phyloP scores from a whole-genome alignment of 2,113 vertebrate genomes.

The Mastomys natalensis region DNA sequence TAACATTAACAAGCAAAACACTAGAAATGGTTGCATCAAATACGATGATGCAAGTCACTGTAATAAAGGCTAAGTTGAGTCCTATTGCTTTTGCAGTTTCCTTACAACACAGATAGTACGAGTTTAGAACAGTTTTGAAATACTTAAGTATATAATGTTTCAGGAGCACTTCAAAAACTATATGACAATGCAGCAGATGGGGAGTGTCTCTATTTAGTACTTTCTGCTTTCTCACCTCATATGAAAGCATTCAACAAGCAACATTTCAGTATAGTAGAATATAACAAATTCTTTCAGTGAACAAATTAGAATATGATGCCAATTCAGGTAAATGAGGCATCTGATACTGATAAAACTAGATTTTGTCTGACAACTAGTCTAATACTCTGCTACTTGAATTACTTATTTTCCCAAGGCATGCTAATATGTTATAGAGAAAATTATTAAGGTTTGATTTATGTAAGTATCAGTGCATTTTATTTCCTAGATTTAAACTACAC shows the following conservation, averaged over 20 bases:
- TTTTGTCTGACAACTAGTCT: conserved; percentile 15
- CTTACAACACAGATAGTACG: neutral
- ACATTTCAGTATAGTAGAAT: conserved; percentile 34
- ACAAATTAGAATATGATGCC: conserved; percentile 2
- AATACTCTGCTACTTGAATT: neutral
- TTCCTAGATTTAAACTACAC: conserved; percentile 20
- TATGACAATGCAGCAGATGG: neutral
- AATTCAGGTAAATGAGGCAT: neutral
- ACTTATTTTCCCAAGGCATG: neutral
- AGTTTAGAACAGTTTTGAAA: conserved; percentile 46
- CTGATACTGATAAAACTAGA: neutral
- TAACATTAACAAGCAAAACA: conserved; percentile 45
- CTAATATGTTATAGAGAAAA: neutral
- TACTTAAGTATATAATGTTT: conserved; percentile 46
- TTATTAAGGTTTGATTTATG: neutral
- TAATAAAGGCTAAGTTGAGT: conserved; percentile 11
- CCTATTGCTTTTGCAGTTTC: neutral
- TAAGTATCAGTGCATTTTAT: conserved; percentile 13
- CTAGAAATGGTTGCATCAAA: conserved; percentile 21
- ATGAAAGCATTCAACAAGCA: conserved; percentile 35
- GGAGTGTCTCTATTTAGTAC: neutral
- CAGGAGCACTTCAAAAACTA: conserved; percentile 12
- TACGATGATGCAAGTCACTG: conserved; percentile 2
- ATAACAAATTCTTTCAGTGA: conserved; percentile 12
- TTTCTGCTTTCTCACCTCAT: neutral